Conservation (phyloP, 2,888 invertebrate genomes). For the Lydus trimaculatus region DNA sequence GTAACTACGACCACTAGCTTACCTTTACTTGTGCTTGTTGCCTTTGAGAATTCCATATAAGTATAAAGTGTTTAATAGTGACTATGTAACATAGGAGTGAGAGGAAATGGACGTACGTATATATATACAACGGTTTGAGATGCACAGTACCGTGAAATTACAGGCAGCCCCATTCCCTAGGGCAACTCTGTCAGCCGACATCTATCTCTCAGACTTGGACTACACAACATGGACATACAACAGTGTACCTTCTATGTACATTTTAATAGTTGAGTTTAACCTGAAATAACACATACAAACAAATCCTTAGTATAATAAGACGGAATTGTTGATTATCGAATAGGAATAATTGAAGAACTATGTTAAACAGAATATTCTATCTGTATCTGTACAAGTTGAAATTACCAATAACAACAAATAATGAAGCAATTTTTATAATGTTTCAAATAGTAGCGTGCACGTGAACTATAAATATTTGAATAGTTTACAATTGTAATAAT, state of each 20-base stretch:
- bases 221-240: slow-evolving; percentile 17
- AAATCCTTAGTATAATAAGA: neutral
- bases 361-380: neutral
- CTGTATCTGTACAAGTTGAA: neutral
- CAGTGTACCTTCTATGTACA: neutral
- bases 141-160: slow-evolving; percentile 69
- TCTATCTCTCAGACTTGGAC: slow-evolving; percentile 48
- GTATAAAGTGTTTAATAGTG: slow-evolving; percentile 5
- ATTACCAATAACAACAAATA: slow-evolving; percentile 2
- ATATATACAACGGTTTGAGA: slow-evolving; percentile 58
- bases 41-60: neutral
- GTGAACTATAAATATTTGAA: neutral
- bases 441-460: neutral
- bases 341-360: neutral
- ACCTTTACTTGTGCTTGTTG: too few species aligned
- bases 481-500: neutral
- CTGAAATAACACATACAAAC: neutral
- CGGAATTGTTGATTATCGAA: neutral
- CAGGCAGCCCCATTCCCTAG: slow-evolving; percentile 59
- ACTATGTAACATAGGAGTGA: neutral
- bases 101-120: slow-evolving; percentile 19
- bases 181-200: slow-evolving; percentile 46
- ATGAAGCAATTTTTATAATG: slow-evolving; percentile 2
- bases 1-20: neutral
- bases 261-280: neutral